Conservation (phyloP, 2,797 vertebrate genomes). For the Fistularia commersonii region DNA sequence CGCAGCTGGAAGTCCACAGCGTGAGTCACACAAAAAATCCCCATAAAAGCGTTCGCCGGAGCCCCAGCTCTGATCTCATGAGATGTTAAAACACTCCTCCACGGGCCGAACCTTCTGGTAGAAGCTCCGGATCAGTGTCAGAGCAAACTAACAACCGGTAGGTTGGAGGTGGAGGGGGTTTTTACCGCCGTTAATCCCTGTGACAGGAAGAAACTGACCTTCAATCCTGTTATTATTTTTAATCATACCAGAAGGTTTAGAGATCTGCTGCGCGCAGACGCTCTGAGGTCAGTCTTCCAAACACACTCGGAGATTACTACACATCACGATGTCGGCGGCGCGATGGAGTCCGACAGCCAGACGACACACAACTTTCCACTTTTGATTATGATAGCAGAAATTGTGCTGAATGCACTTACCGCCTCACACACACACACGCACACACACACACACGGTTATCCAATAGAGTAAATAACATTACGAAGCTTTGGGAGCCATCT, state of each 20-base stretch:
- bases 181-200: not conserved
- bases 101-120: too few relatives aligned
- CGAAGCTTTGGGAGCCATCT: constrained; percentile 61
- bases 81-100: too few relatives aligned
- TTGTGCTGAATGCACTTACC: constrained; percentile 70
- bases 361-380: constrained; percentile 52
- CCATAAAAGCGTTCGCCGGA: too few relatives aligned
- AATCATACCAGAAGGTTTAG: too few relatives aligned
- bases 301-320: constrained; percentile 17
- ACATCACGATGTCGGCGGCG: constrained; percentile 34
- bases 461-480: constrained; percentile 72
- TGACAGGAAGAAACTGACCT: too few relatives aligned
- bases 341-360: constrained; percentile 30
- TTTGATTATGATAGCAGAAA: constrained; percentile 72
- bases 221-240: too few relatives aligned
- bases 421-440: constrained; percentile 38
- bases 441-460: constrained; percentile 62
- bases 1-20: too few relatives aligned
- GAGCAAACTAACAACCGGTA: too few relatives aligned
- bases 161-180: not conserved
- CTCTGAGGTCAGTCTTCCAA: not conserved
- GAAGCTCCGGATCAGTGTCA: too few relatives aligned
- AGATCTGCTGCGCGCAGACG: not conserved
- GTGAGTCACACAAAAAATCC: too few relatives aligned
- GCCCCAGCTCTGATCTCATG: too few relatives aligned